These are phyloP conservation scores for Parthenolecanium corni DNA, from an alignment of 2,888 invertebrate species.

Conservation along the genomic window DNA sequence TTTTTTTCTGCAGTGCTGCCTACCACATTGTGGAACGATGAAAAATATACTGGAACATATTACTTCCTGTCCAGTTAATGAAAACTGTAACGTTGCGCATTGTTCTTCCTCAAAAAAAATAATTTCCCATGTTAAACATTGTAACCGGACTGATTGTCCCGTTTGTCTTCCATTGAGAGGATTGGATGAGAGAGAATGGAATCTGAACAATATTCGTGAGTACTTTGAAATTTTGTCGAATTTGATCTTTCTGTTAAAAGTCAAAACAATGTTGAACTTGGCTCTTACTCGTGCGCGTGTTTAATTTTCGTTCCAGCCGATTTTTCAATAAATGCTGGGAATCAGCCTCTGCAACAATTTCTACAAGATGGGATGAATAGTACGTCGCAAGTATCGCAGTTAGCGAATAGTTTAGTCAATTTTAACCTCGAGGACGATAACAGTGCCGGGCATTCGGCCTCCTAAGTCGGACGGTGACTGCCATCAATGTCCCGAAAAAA, in stretches of 20 bases:
- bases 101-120: slow-evolving; percentile 98
- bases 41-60: slow-evolving; percentile 96
- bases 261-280: no score
- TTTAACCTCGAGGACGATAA: not conserved
- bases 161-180: slow-evolving; percentile 84
- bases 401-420: slow-evolving; percentile 12
- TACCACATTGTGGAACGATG: slow-evolving; percentile 99
- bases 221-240: slow-evolving; percentile 22
- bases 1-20: slow-evolving; percentile 50
- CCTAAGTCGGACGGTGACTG: slow-evolving; percentile 2
- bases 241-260: not conserved
- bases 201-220: slow-evolving; percentile 46
- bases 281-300: no score
- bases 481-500: not conserved
- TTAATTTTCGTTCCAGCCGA: not conserved
- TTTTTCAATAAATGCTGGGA: not conserved
- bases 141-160: slow-evolving; percentile 87
- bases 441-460: not conserved
- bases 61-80: slow-evolving; percentile 90
- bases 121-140: slow-evolving; percentile 98
- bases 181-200: slow-evolving; percentile 55
- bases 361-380: slow-evolving; percentile 35
- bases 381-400: not conserved
- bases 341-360: not conserved
- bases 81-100: slow-evolving; percentile 83